Evolutionary conservation across 2,797 vertebrate species (phyloP).

Genomic region (Selene dorsalis): DNA sequence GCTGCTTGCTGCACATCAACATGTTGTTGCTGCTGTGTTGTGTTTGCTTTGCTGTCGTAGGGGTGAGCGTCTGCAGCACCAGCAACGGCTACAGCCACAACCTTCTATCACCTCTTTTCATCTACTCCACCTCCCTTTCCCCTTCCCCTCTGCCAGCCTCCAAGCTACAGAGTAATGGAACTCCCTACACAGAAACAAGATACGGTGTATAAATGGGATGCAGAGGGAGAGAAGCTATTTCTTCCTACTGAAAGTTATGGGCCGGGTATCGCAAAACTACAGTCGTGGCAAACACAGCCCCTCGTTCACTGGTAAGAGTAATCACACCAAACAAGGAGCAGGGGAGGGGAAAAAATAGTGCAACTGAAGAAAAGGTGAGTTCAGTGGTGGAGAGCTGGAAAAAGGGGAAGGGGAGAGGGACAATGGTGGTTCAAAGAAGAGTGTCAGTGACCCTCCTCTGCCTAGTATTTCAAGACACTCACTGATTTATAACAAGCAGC

Average conservation of each 20-base stretch:
- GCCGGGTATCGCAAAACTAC: conserved; percentile 71
- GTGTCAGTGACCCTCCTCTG: conserved; percentile 40
- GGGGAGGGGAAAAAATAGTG: conserved; percentile 35
- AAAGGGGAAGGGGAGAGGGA: neutral
- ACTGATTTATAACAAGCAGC: conserved; percentile 39
- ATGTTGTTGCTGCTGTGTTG: conserved; percentile 24
- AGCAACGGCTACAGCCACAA: conserved; percentile 59
- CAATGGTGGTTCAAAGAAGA: conserved; percentile 16
- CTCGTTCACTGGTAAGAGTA: conserved; percentile 72
- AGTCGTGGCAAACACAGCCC: conserved; percentile 67
- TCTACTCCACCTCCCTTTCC: conserved; percentile 55
- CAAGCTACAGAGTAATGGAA: conserved; percentile 79
- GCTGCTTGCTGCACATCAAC: conserved; percentile 62
- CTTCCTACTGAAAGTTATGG: conserved; percentile 78
- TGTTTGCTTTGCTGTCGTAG: conserved; percentile 58
- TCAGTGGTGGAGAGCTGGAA: conserved; percentile 32
- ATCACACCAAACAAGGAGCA: conserved; percentile 70
- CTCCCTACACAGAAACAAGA: conserved; percentile 78
- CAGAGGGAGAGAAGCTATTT: conserved; percentile 77
- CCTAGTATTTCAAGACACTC: conserved; percentile 30
- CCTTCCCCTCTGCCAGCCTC: conserved; percentile 63
- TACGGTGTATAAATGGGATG: conserved; percentile 81
- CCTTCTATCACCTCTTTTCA: conserved; percentile 76
- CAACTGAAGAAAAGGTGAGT: conserved; percentile 48
- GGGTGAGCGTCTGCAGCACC: conserved; percentile 47